Conservation (phyloP, 1,140 invertebrate species). For the Metaphire vulgaris region DNA sequence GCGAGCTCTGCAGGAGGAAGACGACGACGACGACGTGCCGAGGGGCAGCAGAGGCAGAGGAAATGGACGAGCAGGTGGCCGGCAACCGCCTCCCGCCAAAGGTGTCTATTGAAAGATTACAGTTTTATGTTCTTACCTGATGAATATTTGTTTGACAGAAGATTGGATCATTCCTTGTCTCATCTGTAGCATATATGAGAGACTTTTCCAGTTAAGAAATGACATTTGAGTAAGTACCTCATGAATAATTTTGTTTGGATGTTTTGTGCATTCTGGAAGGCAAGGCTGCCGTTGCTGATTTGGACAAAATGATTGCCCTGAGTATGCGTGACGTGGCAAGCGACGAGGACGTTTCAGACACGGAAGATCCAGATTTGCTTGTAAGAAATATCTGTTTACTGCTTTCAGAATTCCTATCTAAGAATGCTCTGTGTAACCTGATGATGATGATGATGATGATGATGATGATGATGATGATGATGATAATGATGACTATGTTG, state of each 20-base stretch:
- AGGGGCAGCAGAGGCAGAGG: background rate
- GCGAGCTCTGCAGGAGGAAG: slow-evolving; percentile 3
- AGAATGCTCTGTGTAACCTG: background rate
- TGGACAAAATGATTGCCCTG: slow-evolving; percentile 65
- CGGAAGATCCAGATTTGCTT: slow-evolving; percentile 28
- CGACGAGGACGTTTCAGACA: slow-evolving; percentile 61
- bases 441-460: background rate
- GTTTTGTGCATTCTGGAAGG: no score
- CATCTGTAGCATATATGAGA: background rate
- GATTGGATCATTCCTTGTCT: background rate
- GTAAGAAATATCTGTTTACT: slow-evolving; percentile 41
- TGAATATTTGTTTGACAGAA: background rate
- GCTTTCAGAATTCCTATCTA: slow-evolving; percentile 17
- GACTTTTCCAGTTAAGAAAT: background rate
- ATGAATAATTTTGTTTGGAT: no score
- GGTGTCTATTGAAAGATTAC: background rate
- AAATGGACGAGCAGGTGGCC: no score
- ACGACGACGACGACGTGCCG: background rate
- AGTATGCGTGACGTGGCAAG: slow-evolving; percentile 66
- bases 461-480: background rate
- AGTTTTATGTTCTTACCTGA: background rate
- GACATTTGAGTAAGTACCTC: no score
- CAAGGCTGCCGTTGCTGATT: slow-evolving; percentile 30
- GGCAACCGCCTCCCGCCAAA: background rate
- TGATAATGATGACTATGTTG: slow-evolving; percentile 9